Conservation (phyloP, 1,140 invertebrate genomes). For the Micrasema longulum region DNA sequence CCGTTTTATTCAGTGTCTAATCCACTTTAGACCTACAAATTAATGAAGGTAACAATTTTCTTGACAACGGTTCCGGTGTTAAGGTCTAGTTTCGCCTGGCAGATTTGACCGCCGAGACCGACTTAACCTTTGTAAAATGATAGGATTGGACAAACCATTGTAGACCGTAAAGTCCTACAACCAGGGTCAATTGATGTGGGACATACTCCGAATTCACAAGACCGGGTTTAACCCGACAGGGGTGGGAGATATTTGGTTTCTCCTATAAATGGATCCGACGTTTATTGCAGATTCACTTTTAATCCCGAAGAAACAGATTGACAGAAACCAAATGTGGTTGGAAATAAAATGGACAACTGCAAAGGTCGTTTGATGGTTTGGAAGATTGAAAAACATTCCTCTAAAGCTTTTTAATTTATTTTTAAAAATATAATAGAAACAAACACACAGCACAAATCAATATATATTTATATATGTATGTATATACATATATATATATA, state of each 20-base stretch:
- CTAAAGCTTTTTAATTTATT: no score
- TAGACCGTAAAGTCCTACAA: constrained; percentile 41
- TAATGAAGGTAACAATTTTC: constrained; percentile 2
- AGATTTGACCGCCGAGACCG: constrained; percentile 50
- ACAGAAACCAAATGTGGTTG: no score
- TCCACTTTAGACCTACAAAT: no score
- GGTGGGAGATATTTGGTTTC: constrained; percentile 17
- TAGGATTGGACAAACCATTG: constrained; percentile 50
- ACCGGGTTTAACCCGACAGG: constrained; percentile 31
- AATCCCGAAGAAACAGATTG: no score
- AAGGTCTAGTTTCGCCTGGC: constrained; percentile 28
- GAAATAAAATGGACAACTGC: no score
- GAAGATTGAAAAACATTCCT: no score
- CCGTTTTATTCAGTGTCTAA: no score
- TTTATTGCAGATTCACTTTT: background rate
- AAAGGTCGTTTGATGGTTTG: no score
- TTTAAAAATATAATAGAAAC: no score
- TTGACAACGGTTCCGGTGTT: constrained; percentile 16
- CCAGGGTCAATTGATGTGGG: constrained; percentile 44
- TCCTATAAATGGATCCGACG: background rate
- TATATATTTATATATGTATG: no score
- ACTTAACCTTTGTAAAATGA: constrained; percentile 53
- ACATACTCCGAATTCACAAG: constrained; percentile 2
- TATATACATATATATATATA: no score
- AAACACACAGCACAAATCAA: no score